Evolutionary conservation across 1,140 invertebrate species (phyloP).

Genomic region (Dendrolimus punctatus): DNA sequence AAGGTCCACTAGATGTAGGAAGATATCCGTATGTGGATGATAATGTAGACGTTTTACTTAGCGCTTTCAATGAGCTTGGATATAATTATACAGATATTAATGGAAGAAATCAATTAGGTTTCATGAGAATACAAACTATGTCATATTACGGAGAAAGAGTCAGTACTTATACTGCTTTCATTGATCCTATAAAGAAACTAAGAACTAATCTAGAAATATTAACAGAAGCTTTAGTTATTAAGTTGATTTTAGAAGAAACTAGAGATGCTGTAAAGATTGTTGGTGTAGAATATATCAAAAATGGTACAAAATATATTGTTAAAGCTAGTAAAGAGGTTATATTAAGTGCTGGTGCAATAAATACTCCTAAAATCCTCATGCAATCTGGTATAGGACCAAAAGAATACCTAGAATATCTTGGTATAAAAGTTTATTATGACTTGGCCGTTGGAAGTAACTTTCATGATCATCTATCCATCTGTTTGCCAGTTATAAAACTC

Average conservation of each 20-base stretch:
- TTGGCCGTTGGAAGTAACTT: slow-evolving; percentile 84
- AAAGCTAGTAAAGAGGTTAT: slow-evolving; percentile 71
- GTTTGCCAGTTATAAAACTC: slow-evolving; percentile 72
- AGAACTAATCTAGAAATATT: slow-evolving; percentile 80
- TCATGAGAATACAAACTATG: slow-evolving; percentile 61
- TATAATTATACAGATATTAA: slow-evolving; percentile 63
- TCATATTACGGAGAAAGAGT: slow-evolving; percentile 67
- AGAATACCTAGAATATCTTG: slow-evolving; percentile 64
- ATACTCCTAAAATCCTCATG: slow-evolving; percentile 72
- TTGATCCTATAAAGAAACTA: slow-evolving; percentile 49
- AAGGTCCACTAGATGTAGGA: slow-evolving; percentile 58
- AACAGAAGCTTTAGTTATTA: slow-evolving; percentile 75
- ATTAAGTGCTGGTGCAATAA: slow-evolving; percentile 71
- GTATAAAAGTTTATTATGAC: slow-evolving; percentile 71
- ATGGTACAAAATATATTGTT: slow-evolving; percentile 42
- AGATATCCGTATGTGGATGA: slow-evolving; percentile 54
- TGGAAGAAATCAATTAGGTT: slow-evolving; percentile 70
- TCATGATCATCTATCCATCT: slow-evolving; percentile 74
- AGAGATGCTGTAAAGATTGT: slow-evolving; percentile 36
- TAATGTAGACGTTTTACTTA: slow-evolving; percentile 62
- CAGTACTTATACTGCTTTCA: slow-evolving; percentile 48
- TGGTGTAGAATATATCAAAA: slow-evolving; percentile 55
- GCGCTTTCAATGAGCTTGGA: slow-evolving; percentile 60
- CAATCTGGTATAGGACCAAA: slow-evolving; percentile 65
- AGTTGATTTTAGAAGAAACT: slow-evolving; percentile 38